These are phyloP conservation scores for Myotis lucifugus DNA, from an alignment of 2,113 vertebrate genomes.

Conservation along the genomic window DNA sequence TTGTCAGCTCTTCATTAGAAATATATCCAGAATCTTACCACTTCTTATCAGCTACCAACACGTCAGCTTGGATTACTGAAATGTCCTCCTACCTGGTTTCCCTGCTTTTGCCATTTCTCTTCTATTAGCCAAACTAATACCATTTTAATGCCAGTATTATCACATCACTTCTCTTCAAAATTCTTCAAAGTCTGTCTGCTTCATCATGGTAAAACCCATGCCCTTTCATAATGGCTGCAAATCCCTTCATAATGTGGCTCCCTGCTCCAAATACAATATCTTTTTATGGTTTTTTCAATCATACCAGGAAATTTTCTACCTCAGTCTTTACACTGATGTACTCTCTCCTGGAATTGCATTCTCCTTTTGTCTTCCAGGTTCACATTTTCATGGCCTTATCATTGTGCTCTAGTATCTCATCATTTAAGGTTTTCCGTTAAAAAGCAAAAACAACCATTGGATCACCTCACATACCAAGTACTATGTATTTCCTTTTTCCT, in stretches of 20 bases:
- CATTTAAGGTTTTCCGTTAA: neutral
- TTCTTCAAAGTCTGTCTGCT: neutral
- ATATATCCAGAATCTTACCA: neutral
- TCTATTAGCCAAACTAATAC: neutral
- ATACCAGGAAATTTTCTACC: neutral
- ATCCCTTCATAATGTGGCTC: neutral
- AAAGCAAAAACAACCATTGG: neutral
- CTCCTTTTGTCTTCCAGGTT: neutral
- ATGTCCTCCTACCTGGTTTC: neutral
- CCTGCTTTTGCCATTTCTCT: neutral
- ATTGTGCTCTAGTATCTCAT: neutral
- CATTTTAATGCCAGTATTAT: neutral
- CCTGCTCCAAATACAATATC: neutral
- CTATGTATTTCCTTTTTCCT: neutral
- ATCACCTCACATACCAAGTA: neutral
- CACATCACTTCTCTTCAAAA: neutral
- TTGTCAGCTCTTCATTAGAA: neutral
- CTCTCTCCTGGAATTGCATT: neutral
- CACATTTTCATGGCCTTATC: neutral
- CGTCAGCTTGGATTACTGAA: neutral
- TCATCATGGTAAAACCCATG: neutral
- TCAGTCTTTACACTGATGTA: neutral
- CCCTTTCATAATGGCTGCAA: neutral
- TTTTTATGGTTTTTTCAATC: neutral
- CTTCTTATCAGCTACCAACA: neutral